Conservation (phyloP, 2,797 vertebrate species). For the Thaleichthys pacificus region DNA sequence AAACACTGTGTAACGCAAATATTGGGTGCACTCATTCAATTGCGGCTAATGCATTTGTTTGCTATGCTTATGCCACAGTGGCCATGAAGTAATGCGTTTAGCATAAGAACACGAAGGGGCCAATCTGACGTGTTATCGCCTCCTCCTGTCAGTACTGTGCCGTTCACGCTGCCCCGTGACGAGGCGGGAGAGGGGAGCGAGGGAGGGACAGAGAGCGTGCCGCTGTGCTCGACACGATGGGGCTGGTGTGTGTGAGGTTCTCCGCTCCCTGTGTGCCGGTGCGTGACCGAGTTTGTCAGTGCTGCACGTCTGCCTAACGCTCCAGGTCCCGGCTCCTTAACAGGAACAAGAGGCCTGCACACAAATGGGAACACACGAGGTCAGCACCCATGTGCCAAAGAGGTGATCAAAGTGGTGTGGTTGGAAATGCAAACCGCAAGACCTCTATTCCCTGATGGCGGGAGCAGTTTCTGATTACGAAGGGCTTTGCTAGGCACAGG, state of each 20-base stretch:
- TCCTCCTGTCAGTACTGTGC: neutral
- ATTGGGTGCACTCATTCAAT: slow-evolving; percentile 6
- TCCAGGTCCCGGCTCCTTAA: slow-evolving; percentile 12
- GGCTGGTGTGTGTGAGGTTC: neutral
- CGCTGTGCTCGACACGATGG: no score
- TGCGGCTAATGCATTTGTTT: slow-evolving; percentile 35
- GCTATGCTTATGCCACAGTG: slow-evolving; percentile 25
- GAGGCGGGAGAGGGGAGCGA: neutral
- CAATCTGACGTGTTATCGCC: neutral
- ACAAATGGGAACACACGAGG: slow-evolving; percentile 8
- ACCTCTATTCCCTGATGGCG: slow-evolving; percentile 8
- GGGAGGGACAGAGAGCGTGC: slow-evolving; percentile 1
- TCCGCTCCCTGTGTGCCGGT: slow-evolving; percentile 8
- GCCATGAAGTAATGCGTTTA: slow-evolving; percentile 11
- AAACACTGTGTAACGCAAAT: slow-evolving; percentile 17
- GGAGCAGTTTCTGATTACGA: slow-evolving; percentile 24
- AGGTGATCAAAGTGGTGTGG: slow-evolving; percentile 35
- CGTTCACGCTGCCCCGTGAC: neutral
- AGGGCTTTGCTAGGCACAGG: slow-evolving; percentile 19
- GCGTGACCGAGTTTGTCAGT: slow-evolving; percentile 10
- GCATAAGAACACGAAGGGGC: slow-evolving; percentile 27
- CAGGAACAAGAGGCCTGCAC: slow-evolving; percentile 5
- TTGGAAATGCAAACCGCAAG: slow-evolving; percentile 16
- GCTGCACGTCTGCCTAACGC: slow-evolving; percentile 6
- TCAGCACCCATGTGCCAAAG: slow-evolving; percentile 34